Evolutionary conservation across 2,797 vertebrate genomes (phyloP).

Genomic region (Euphonia xanthogaster): DNA sequence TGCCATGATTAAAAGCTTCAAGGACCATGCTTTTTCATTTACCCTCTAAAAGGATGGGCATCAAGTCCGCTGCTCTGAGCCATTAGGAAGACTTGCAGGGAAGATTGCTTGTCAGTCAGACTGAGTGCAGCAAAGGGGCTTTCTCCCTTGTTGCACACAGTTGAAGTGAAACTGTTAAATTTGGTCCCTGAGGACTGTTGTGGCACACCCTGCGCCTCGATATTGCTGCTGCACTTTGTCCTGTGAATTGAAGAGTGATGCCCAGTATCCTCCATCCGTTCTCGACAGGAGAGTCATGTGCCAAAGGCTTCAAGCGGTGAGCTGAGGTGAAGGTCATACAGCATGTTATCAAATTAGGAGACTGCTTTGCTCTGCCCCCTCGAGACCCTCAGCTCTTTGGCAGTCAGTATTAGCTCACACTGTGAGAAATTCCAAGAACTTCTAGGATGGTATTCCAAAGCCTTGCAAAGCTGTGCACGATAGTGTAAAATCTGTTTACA

Average conservation of each 20-base stretch:
- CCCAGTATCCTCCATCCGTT: not conserved
- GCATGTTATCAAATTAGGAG: not conserved
- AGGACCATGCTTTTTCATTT: not conserved
- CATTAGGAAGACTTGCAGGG: not conserved
- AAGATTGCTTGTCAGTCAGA: not conserved
- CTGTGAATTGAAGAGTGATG: not conserved
- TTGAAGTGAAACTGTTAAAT: not conserved
- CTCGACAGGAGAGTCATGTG: not conserved
- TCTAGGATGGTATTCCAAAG: not conserved
- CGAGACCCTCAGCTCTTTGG: not conserved
- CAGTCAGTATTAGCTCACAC: not conserved
- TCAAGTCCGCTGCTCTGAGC: not conserved
- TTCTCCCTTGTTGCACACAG: not conserved
- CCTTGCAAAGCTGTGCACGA: not conserved
- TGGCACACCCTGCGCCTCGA: not conserved
- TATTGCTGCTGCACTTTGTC: not conserved
- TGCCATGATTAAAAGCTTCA: slow-evolving; percentile 1
- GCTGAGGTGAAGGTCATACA: not conserved
- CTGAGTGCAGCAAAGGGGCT: rapidly evolving
- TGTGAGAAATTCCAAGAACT: not conserved
- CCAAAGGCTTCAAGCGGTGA: not conserved
- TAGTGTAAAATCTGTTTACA: not conserved
- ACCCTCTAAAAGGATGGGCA: not conserved
- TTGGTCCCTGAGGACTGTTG: not conserved
- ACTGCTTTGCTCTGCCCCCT: not conserved